A percentile compares a stretch with the other conserved stretches of the same genome.
Conservation (phyloP, 1,140 invertebrate genomes). For the Medauroidea extradentata region DNA sequence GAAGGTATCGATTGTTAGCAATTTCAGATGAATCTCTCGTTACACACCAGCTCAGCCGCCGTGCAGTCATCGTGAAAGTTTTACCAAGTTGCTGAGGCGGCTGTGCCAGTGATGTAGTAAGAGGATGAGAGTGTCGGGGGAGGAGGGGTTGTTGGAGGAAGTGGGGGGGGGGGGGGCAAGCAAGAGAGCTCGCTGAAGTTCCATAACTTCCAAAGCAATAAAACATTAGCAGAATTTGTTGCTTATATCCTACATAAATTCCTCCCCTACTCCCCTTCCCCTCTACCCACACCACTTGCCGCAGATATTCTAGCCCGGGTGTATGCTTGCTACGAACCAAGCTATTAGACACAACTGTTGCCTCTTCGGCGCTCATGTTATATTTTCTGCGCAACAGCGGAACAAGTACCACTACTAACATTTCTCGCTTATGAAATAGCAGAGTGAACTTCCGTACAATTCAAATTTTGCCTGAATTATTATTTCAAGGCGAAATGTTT, state of each 20-base stretch:
- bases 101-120: neutral
- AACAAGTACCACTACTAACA: no score
- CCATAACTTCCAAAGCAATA: slow-evolving; percentile 7
- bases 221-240: slow-evolving; percentile 11
- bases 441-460: no score
- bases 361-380: neutral
- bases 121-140: neutral
- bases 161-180: neutral
- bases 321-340: neutral
- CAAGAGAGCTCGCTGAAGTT: neutral
- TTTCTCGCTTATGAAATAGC: no score
- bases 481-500: no score
- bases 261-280: no score
- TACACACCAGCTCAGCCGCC: no score
- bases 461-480: no score
- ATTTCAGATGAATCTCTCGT: no score
- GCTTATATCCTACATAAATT: slow-evolving; percentile 2
- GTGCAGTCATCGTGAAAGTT: no score
- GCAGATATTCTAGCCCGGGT: neutral
- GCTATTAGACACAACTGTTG: slow-evolving; percentile 8
- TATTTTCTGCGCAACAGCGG: no score
- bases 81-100: no score
- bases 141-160: neutral
- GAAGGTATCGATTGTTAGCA: no score
- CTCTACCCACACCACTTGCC: neutral